Evolutionary conservation across 2,888 invertebrate species (phyloP), one percentile per base, ranked within the genome.

Genomic region (Lycaena phlaeas): DNA sequence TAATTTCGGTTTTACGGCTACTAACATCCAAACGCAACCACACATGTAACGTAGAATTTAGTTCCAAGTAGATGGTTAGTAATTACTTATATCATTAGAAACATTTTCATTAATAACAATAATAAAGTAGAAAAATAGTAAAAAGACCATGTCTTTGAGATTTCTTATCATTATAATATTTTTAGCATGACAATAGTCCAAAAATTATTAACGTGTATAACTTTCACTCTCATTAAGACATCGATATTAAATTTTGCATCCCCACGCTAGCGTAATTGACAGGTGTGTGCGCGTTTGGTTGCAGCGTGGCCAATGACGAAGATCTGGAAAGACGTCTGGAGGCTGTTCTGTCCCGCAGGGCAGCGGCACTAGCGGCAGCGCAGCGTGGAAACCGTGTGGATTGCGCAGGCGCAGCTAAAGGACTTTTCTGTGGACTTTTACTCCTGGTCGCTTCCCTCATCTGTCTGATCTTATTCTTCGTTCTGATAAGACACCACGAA

Each of bases 381-480:
- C 90, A 90, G 61, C 89, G 89, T 45, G 91, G 92, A 52, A 93
- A 93, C 51, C 89, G 94, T 38, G 94, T 97, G 43, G 97, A 97
- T 82, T 97, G 97, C 69, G 93, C 96, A 27, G 96, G 97, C 15
- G 96, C 97, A 17, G 96, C 95, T 63, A 95, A 95, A 70, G 95
- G 96, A 53, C 88, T 96, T 39, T 96, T 96, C 88, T 93, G 95
- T 74, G 96, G 96, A 58, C 87, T 96, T 38, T 87, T 96, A 45
- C 88, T 96, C 50, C 87, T 96, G 58, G 96, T 96, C 52, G 94
- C 93, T 42, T 94, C 96, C 14, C 87, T 96, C 56, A 96, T 96
- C 74, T 95, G 95, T 77, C 87, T 97, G 70, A 96, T 97, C 61
- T 89, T 97, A 51, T 97, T 97, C 91, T 97, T 97, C 86, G 96